Conservation (phyloP, 1,140 invertebrate genomes). For the Chlorops oryzae region DNA sequence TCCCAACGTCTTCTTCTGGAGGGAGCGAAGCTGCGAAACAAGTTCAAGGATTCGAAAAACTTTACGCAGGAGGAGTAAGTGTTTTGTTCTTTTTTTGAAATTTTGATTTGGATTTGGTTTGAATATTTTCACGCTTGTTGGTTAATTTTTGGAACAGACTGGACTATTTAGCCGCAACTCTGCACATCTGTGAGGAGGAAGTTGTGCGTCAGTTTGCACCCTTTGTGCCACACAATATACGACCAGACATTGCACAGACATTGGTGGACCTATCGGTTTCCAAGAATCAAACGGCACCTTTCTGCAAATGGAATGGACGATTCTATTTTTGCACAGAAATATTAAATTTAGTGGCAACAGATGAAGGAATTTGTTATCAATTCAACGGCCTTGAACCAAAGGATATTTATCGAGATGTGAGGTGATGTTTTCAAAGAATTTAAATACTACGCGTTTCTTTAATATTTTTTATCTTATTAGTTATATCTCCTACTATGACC, state of each 20-base stretch:
- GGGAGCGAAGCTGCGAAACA: background rate
- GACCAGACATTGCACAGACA: background rate
- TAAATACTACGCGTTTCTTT: background rate
- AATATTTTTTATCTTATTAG: background rate
- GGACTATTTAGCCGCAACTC: background rate
- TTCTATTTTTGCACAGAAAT: background rate
- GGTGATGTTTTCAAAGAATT: background rate
- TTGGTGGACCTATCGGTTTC: background rate
- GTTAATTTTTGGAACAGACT: background rate
- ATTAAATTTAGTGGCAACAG: slow-evolving; percentile 49
- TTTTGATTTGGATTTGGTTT: background rate
- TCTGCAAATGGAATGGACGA: slow-evolving; percentile 49
- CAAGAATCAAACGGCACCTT: background rate
- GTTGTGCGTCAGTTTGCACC: background rate
- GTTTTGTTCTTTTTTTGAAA: background rate
- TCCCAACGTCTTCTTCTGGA: slow-evolving; percentile 11
- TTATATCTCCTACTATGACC: background rate
- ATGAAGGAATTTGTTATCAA: slow-evolving; percentile 60
- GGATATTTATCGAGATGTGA: slow-evolving; percentile 25
- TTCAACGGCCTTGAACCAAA: slow-evolving; percentile 56
- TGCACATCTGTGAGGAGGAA: slow-evolving; percentile 2
- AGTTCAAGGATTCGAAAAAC: background rate
- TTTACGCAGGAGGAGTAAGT: background rate
- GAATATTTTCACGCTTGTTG: background rate
- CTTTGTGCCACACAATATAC: background rate